Evolutionary conservation across 2,113 vertebrate genomes (phyloP), one percentile per base, ranked within the genome.

Genomic region (Cariama cristata): DNA sequence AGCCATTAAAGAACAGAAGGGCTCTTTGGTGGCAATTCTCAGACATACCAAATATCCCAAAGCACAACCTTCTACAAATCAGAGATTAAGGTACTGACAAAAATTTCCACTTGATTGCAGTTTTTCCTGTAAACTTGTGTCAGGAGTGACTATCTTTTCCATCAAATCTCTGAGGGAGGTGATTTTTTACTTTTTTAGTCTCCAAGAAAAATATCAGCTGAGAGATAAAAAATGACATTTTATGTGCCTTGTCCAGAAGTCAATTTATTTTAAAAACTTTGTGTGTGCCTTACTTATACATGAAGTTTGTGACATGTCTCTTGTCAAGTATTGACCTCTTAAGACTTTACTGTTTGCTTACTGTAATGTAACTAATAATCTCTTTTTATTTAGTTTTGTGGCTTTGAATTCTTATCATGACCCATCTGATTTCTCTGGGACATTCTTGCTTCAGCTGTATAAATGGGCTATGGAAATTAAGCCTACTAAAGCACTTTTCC

Each of bases 31-130:
- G 98, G 97, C 98, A 98, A 97, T 95, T 96, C 97, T 98, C 96
- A 98, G 97, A 98, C 97, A 98, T 96, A 97, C 97, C 98, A 98
- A 98, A 98, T 98, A 98, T 97, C 98, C 98, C 98, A 98, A 98
- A 98, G 97, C 97, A 98, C 97, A 98, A 97, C 97, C 96, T 98
- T 98, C 97, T 98, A 98, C 98, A 98, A 98, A 98, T 98, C 98
- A 98, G 98, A 98, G 98, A 98, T 98, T 98, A 98, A 98, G 97
- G 96, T 83, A 96, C 97, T 97, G 98, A 98, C 98, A 99, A 97
- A 98, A 98, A 98, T 97, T 98, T 98, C 98, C 95, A 98, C 98
- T 98, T 98, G 97, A 98, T 98, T 98, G 97, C 98, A 95, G 97
- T 97, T 98, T 98, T 95, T 82, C 79, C 93, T 93, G 97, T 97